Percentiles rank a stretch among this genome's conserved stretches.
These are phyloP conservation scores for Poecilia latipinna DNA, from an alignment of 2,113 vertebrate species.

Conservation along the genomic window DNA sequence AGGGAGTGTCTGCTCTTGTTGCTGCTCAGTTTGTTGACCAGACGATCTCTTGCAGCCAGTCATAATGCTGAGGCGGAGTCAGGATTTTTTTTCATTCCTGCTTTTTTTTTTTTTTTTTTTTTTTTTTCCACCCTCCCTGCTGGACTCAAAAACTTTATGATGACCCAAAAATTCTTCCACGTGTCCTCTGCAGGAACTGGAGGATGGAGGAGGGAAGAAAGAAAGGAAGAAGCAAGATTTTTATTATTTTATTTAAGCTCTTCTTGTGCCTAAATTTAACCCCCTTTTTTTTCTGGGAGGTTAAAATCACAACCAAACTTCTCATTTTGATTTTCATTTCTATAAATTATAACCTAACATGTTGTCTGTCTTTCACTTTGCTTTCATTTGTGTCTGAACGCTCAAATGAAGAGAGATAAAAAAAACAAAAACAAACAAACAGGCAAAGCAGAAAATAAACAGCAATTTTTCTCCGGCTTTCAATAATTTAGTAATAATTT, in stretches of 20 bases:
- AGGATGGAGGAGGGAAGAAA: slow-evolving; percentile 52
- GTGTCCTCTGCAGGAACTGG: slow-evolving; percentile 66
- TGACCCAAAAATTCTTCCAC: slow-evolving; percentile 76
- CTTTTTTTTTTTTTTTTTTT: slow-evolving; percentile 34
- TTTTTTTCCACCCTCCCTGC: slow-evolving; percentile 20
- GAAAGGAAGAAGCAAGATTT: too few relatives aligned
- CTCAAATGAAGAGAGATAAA: neutral
- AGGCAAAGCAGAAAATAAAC: neutral
- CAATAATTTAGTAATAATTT: neutral
- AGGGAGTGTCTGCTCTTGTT: slow-evolving; percentile 57
- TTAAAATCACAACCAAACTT: neutral
- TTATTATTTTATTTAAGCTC: neutral
- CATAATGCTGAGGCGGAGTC: slow-evolving; percentile 66
- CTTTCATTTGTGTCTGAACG: neutral
- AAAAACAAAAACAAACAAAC: too few relatives aligned
- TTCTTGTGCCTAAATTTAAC: neutral
- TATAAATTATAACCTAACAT: neutral
- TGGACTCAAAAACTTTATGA: slow-evolving; percentile 52
- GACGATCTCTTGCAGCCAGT: slow-evolving; percentile 64
- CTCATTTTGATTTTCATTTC: neutral
- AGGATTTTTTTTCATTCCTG: slow-evolving; percentile 18
- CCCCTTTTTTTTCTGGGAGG: too few relatives aligned
- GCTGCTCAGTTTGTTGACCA: slow-evolving; percentile 50
- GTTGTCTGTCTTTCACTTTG: neutral
- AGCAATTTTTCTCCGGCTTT: neutral